Base-by-base conservation (phyloP, 1,140 invertebrate species). In the Caenorhabditis tropicalis region DNA sequence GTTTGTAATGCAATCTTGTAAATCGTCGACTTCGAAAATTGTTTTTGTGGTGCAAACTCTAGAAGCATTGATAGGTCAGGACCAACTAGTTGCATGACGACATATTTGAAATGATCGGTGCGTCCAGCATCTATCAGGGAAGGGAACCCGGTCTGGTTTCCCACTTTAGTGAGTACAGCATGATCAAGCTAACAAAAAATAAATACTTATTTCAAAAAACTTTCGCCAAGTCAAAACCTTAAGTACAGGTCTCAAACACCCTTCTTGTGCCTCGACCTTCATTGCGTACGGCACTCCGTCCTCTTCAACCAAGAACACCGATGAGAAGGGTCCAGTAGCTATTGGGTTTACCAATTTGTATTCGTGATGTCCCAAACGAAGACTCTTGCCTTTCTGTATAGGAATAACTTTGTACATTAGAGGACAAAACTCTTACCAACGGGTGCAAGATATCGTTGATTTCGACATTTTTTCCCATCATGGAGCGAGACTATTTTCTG, bases 41-140 rank as follows among this genome's bases (percentile, higher is more conserved):
- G 65, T 24, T 31, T 7, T 33, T 58, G 7, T 0, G 84, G 79
- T 16, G 51, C 43, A 16, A 81, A 80, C 48, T 81, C 49, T 19
- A 74, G 84, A 16, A 85, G 81, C n/a, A 21, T 85, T 16, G 65
- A 43, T 2, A 85, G 74, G 48, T 85, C 84, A 0, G 84, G 84
- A 36, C 84, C 84, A 24, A 85, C 79, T 10, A 70, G 27, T 65
- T 85, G 84, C 84, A 85, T 85, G 2, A 85, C 84, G 36, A 81
- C 24, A 33, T 85, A 85, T 29, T 85, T 85, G 53, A 85, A 85
- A 24, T 21, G 31, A 39, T 80, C 51, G 16, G 84, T 85, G 10
- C 84, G 29, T 60, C 84, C 84, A 7, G 84, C 39, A 36, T 39
- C 79, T 10, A 56, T 49, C 6, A 81, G 46, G 0, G 16, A 24